Evolutionary conservation across 2,797 vertebrate species (phyloP), one percentile per base, ranked within the genome.

Genomic region (Balearica regulorum): DNA sequence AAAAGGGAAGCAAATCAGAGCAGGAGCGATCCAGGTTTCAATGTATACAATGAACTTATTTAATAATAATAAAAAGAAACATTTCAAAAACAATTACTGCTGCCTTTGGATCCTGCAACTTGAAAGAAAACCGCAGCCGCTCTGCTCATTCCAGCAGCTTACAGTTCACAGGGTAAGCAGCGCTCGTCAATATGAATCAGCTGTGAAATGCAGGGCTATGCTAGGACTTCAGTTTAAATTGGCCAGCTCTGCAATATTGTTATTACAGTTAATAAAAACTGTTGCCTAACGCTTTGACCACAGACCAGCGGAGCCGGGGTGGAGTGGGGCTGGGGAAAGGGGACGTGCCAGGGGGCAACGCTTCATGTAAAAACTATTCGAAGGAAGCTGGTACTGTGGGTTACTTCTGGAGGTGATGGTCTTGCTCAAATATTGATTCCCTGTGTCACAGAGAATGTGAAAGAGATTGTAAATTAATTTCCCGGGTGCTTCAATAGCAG

Each of bases 31-130:
- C 88, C 88, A 70, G 71, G 83, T 93, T 89, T 96, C 90, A 94
- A 87, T 1, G 0, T 64, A 93, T 65, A 87, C 95, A 93, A 90
- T 61, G 83, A 77, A 77, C 57, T 82, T 94, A 93, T 95, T 96
- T 96, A 95, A 96, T 94, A 95, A 92, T 92, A 94, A 95, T 80
- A 93, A 97, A 90, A 96, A 94, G 93, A 95, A 96, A 96, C 95
- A 95, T 95, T 97, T 96, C 93, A 96, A 90, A 96, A 96, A 93
- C 93, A 90, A 96, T 96, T 96, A 97, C 75, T 33, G 78, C 75
- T 92, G 93, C 93, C 90, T 96, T 96, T 96, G 94, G 94, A 96
- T 96, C 95, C 96, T 83, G 93, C 13, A 90, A 95, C 87, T 94
- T 96, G 94, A 96, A 96, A 97, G 96, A 24, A 96, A 97, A 94